Evolutionary conservation across 1,140 invertebrate genomes (phyloP).

Genomic region (Ericerus pela): DNA sequence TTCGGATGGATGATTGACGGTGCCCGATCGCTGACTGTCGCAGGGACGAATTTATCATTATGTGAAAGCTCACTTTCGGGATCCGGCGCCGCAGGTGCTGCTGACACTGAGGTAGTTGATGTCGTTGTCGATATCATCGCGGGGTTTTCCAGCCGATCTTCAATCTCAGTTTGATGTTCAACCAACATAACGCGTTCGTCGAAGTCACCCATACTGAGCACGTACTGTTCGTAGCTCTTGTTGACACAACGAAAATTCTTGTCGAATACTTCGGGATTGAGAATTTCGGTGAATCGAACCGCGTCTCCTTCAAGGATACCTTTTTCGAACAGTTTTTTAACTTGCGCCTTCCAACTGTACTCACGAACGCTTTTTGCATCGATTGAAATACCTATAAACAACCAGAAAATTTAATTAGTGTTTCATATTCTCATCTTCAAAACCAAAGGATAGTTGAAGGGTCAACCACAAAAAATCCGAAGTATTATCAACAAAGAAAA

Average conservation of each 20-base stretch:
- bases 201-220: constrained; percentile 83
- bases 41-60: constrained; percentile 29
- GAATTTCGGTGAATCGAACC: constrained; percentile 46
- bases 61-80: no score
- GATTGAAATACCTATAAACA: constrained; percentile 30
- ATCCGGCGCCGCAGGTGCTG: constrained; percentile 35
- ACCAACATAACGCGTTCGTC: constrained; percentile 86
- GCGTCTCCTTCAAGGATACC: constrained; percentile 48
- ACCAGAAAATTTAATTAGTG: not conserved
- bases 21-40: not conserved
- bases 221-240: constrained; percentile 77
- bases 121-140: constrained; percentile 1
- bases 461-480: no score
- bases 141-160: not conserved
- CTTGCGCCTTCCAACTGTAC: constrained; percentile 66
- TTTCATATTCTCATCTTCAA: no score
- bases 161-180: not conserved
- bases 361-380: constrained; percentile 84
- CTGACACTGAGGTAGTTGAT: constrained; percentile 28
- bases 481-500: no score
- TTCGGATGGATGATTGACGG: not conserved
- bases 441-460: no score
- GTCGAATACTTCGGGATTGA: constrained; percentile 59
- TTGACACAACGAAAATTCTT: constrained; percentile 69
- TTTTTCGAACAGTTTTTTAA: constrained; percentile 65